phyloP scores from a whole-genome alignment of 2,113 vertebrate genomes.

The Albula goreensis region DNA sequence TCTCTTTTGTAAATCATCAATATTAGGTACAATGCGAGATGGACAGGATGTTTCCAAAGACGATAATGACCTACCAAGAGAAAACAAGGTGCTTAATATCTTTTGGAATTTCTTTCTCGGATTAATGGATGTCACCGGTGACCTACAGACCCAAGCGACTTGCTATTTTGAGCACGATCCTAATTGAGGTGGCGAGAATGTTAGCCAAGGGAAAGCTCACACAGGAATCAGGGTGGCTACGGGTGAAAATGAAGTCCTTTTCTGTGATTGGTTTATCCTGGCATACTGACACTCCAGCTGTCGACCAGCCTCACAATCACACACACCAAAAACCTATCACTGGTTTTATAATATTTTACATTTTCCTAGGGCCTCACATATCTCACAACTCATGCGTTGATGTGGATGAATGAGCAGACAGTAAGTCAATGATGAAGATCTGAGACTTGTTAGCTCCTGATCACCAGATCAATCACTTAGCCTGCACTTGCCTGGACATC shows the following conservation, averaged over 20 bases:
- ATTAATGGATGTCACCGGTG: conserved; percentile 37
- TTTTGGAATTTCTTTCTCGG: conserved; percentile 20
- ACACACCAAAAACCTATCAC: no score
- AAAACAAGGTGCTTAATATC: conserved; percentile 56
- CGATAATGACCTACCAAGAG: conserved; percentile 41
- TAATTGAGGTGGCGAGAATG: conserved; percentile 58
- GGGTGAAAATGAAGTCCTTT: background rate
- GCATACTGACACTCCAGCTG: conserved; percentile 38
- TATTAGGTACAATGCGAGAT: background rate
- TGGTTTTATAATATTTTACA: no score
- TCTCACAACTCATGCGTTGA: no score
- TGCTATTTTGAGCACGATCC: conserved; percentile 68
- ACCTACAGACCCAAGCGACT: conserved; percentile 44
- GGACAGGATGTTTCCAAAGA: conserved; percentile 20
- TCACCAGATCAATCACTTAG: no score
- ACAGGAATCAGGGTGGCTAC: background rate
- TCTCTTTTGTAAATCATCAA: no score
- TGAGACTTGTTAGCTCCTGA: no score
- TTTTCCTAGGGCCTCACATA: no score
- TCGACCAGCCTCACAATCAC: background rate
- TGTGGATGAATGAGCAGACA: no score
- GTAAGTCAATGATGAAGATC: no score
- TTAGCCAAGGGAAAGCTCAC: conserved; percentile 3
- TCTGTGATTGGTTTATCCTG: conserved; percentile 58
- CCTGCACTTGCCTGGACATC: no score